These are phyloP conservation scores for Charina bottae DNA, from an alignment of 2,113 vertebrate genomes.

Conservation along the genomic window DNA sequence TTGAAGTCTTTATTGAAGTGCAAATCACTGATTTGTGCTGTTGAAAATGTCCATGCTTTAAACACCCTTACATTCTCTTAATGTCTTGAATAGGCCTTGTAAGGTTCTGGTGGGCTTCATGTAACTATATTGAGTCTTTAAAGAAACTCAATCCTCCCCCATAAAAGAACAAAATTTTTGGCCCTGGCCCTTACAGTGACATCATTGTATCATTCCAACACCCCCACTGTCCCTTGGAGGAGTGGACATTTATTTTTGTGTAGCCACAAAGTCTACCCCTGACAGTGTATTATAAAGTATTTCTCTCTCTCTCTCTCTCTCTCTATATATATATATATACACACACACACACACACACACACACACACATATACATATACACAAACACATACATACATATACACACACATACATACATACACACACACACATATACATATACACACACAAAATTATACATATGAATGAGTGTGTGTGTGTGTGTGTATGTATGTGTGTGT, in stretches of 20 bases:
- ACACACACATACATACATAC: no score
- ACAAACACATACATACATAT: no score
- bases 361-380: no score
- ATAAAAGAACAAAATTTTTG: not conserved
- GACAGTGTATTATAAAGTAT: not conserved
- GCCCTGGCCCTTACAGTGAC: not conserved
- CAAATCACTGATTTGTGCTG: not conserved
- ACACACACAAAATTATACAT: no score
- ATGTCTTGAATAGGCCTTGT: not conserved
- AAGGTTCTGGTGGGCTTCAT: not conserved
- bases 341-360: no score
- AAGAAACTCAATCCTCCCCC: not conserved
- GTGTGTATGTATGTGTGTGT: no score
- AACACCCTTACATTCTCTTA: not conserved
- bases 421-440: no score
- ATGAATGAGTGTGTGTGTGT: no score
- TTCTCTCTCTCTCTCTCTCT: no score
- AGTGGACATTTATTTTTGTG: not conserved
- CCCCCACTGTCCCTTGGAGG: not conserved
- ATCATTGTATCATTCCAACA: not conserved
- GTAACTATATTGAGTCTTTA: not conserved
- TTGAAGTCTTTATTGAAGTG: not conserved
- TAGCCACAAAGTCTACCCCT: not conserved
- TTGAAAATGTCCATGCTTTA: not conserved
- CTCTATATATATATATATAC: no score